Conservation (phyloP, 2,797 vertebrate species). For the Falco berigora region DNA sequence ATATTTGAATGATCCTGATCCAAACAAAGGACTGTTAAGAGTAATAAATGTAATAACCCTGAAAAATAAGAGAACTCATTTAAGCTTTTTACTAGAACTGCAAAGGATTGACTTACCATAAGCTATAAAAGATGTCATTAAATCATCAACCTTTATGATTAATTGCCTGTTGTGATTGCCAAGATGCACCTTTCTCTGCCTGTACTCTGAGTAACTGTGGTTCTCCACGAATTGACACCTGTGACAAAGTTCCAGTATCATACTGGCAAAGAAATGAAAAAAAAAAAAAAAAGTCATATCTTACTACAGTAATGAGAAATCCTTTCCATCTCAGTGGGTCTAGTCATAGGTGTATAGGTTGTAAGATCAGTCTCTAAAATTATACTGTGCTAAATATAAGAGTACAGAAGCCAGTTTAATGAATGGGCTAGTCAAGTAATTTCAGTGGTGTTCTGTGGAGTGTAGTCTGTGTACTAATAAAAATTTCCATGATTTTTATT, state of each 20-base stretch:
- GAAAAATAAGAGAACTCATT: background rate
- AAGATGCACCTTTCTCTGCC: background rate
- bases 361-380: background rate
- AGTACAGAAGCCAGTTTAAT: background rate
- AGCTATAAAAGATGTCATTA: background rate
- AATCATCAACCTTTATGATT: background rate
- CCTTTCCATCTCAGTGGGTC: background rate
- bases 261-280: background rate
- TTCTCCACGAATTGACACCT: background rate
- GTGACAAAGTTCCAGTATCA: background rate
- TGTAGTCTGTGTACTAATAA: background rate
- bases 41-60: background rate
- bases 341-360: background rate
- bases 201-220: background rate
- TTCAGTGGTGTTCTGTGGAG: constrained; percentile 2
- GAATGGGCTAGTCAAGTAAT: background rate
- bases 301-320: background rate
- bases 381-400: background rate
- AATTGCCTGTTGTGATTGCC: background rate
- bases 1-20: background rate
- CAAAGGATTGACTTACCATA: background rate
- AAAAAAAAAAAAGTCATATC: background rate
- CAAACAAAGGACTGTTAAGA: background rate
- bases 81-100: background rate
- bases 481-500: background rate